Evolutionary conservation across 1,140 invertebrate species (phyloP), one percentile per base, ranked within the genome.

Genomic region (Drosophila elegans): DNA sequence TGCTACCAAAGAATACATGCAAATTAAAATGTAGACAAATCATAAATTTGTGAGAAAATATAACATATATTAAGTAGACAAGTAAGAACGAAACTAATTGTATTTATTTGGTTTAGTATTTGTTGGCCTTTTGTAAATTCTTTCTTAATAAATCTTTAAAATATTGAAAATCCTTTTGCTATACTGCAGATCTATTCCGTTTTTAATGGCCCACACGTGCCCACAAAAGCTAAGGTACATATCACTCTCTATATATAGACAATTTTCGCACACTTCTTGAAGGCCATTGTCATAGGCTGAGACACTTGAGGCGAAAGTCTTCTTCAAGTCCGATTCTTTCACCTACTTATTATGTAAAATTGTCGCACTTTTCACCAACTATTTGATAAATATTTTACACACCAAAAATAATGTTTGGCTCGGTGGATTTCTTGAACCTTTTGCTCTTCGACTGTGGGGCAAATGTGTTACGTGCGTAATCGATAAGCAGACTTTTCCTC

Each of bases 401-500:
- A 82, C 79, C 79, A 61, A 55, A 48, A 62, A 68, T 41, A 60
- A 53, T 60, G 32, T 49, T 68, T 54, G 55, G 56, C 77, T 66
- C 56, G 48, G 41, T 72, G 56, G 36, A 29, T 51, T 59, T 13
- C 9, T 29, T 54, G 11, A 74, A 54, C 39, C 46, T 27, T 64
- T 25, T n/a, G 21, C 11, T 53, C 13, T 84, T 84, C 44, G 64
- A n/a, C 78, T 62, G 42, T 45, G 45, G 49, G 45, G 27, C 21
- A 51, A 66, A 68, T 60, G 39, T 84, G 84, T 88, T 88, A 88
- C 84, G 84, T 88, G 80, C 84, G 84, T 89, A 88, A 88, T 88
- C 84, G 84, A 88, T 88, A 88, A 88, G 84, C 80, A 80, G 81
- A 69, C 77, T 88, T 89, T 89, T 84, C 75, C 68, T 81, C 75